Conservation (phyloP, 2,113 vertebrate species). For the Phalacrocorax pelagicus region DNA sequence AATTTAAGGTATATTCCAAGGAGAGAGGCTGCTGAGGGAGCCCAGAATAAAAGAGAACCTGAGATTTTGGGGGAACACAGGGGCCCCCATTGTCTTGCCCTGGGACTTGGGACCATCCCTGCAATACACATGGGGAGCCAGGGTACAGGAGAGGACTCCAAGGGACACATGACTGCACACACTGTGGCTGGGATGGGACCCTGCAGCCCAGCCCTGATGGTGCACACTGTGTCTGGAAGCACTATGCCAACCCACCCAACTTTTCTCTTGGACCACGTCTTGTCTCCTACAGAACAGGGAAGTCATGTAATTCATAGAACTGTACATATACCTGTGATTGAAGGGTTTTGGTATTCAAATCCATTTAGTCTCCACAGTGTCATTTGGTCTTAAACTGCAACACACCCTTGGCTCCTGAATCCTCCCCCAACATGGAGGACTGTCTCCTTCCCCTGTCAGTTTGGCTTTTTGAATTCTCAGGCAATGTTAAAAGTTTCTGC, state of each 20-base stretch:
- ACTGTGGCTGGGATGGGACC: not conserved
- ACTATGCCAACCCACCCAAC: rapidly evolving
- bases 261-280: not conserved
- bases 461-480: not conserved
- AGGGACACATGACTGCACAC: not conserved
- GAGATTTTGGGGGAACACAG: not conserved
- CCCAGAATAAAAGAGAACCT: not conserved
- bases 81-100: rapidly evolving
- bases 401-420: not conserved
- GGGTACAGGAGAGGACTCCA: not conserved
- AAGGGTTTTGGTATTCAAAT: not conserved
- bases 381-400: not conserved
- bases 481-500: not conserved
- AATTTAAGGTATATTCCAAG: not conserved
- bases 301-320: not conserved
- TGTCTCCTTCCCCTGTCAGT: not conserved
- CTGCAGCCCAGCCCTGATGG: not conserved
- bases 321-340: not conserved
- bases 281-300: not conserved
- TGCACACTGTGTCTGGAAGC: rapidly evolving
- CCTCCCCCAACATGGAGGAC: not conserved
- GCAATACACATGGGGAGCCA: not conserved
- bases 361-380: not conserved
- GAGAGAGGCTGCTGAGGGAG: not conserved
- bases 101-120: not conserved